Base-by-base conservation (phyloP, 2,113 vertebrate genomes). In the Oreochromis aureus region DNA sequence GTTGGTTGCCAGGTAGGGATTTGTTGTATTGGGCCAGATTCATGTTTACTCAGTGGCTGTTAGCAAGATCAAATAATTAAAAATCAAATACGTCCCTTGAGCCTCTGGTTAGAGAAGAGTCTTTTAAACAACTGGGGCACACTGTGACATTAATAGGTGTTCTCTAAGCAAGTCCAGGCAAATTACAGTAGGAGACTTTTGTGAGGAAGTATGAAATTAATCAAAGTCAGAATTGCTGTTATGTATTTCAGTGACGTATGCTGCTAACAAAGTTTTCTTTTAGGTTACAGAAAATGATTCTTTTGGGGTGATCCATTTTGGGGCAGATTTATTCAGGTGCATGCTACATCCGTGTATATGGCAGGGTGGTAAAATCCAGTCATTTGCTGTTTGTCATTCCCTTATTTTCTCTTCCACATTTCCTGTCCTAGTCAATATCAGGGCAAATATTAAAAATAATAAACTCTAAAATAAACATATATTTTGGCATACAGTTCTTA, bases 61-160 rank as follows among this genome's bases (percentile, higher is more conserved):
- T 66, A 46, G 58, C 24, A 58, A 63, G 12, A 89, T 81, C 54
- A 84, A 84, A 86, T 82, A 51, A 86, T 82, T 54, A 85, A 66
- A 88, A 89, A 84, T 84, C 48, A 51, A 84, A 84, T 61, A 80
- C 16, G 39, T 82, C 83, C 84, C 86, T 55, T n/a, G 66, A 80
- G 16, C 11, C 18, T 83, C 15, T 59, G 73, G 80, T 84, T 83
- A 81, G 39, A 19, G n/a, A 48, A n/a, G n/a, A 61, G n/a, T 27
- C 53, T 80, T 27, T 66, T 79, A 24, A 53, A 84, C 61, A 89
- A 66, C 63, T 80, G 54, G 58, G 84, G 44, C 82, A 85, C 78
- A 30, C 32, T n/a, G 24, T 86, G 41, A 86, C 61, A 82, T 84
- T 66, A 54, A 59, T 71, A 87, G 44, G 16, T 81, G 11, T 81